A percentile compares a stretch with the other conserved stretches of the same genome.
These are phyloP conservation scores for Drosophila borborema DNA, from an alignment of 2,888 invertebrate genomes.

Conservation along the genomic window DNA sequence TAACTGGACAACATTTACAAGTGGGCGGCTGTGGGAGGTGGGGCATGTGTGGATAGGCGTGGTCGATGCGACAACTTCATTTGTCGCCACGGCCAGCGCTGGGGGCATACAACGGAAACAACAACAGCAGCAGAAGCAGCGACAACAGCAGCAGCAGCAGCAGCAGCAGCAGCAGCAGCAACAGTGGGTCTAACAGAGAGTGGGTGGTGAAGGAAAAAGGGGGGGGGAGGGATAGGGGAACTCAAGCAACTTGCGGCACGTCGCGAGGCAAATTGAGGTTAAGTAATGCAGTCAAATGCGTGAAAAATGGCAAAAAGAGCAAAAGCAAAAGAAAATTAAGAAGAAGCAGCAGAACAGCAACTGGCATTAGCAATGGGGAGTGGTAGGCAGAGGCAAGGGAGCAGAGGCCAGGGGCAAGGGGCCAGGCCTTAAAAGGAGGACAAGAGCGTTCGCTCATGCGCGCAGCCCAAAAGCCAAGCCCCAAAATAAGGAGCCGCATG, in stretches of 20 bases:
- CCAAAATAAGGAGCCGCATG: slow-evolving; percentile 40
- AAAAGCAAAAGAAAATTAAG: slow-evolving; percentile 7
- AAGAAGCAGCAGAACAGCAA: slow-evolving; percentile 11
- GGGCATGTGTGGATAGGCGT: not conserved
- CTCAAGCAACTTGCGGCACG: slow-evolving; percentile 58
- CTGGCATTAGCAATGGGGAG: slow-evolving; percentile 21
- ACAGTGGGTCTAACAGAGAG: not conserved
- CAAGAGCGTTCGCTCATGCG: slow-evolving; percentile 50
- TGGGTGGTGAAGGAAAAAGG: not conserved
- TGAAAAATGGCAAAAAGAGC: slow-evolving; percentile 70
- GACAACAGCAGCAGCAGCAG: not conserved
- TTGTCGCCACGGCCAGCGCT: slow-evolving; percentile 50
- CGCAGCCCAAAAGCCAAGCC: slow-evolving; percentile 36
- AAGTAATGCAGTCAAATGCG: slow-evolving; percentile 78
- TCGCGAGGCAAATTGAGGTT: slow-evolving; percentile 80
- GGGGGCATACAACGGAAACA: slow-evolving; percentile 58
- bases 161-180: not conserved
- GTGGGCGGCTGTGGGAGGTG: slow-evolving; percentile 1
- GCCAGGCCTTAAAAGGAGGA: slow-evolving; percentile 39
- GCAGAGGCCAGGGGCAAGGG: not conserved
- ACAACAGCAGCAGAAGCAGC: slow-evolving; percentile 33
- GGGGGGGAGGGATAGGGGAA: slow-evolving; percentile 1
- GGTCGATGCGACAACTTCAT: slow-evolving; percentile 69
- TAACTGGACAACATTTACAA: slow-evolving; percentile 23
- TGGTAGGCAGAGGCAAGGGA: not conserved